These are phyloP conservation scores for Achatina immaculata DNA, from an alignment of 1,140 invertebrate species.

Conservation along the genomic window DNA sequence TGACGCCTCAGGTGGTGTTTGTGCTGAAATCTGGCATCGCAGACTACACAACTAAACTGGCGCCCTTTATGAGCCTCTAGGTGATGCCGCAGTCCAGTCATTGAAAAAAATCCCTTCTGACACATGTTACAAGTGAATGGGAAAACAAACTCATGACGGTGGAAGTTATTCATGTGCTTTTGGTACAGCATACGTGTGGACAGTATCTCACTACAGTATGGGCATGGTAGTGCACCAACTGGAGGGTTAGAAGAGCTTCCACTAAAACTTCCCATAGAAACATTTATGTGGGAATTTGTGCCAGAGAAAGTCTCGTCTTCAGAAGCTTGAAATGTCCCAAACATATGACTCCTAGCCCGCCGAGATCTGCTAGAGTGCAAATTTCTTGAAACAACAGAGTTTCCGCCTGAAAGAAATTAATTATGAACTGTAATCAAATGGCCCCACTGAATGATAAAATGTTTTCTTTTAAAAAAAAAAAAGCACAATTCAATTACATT, in stretches of 20 bases:
- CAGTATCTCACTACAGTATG: background rate
- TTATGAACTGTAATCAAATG: background rate
- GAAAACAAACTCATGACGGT: constrained; percentile 15
- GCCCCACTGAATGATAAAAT: background rate
- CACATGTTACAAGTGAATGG: constrained; percentile 34
- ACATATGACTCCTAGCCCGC: background rate
- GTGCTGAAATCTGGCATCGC: constrained; percentile 34
- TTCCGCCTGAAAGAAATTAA: constrained; percentile 14
- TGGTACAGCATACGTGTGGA: constrained; percentile 24
- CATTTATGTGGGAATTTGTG: background rate
- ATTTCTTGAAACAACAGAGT: background rate
- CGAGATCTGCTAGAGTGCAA: background rate
- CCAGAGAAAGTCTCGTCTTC: background rate
- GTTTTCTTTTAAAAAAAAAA: background rate
- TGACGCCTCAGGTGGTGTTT: constrained; percentile 32
- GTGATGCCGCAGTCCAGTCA: constrained; percentile 22
- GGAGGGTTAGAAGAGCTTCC: background rate
- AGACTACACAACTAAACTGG: constrained; percentile 22
- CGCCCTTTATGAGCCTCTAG: constrained; percentile 30
- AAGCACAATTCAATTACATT: background rate
- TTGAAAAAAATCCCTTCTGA: constrained; percentile 33
- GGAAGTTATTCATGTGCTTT: constrained; percentile 29
- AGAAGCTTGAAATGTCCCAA: background rate
- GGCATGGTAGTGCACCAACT: background rate
- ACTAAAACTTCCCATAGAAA: background rate